Percentiles rank a stretch among this genome's conserved stretches.
These are phyloP conservation scores for Phocides pigmalion DNA, from an alignment of 1,140 invertebrate species.

Conservation along the genomic window DNA sequence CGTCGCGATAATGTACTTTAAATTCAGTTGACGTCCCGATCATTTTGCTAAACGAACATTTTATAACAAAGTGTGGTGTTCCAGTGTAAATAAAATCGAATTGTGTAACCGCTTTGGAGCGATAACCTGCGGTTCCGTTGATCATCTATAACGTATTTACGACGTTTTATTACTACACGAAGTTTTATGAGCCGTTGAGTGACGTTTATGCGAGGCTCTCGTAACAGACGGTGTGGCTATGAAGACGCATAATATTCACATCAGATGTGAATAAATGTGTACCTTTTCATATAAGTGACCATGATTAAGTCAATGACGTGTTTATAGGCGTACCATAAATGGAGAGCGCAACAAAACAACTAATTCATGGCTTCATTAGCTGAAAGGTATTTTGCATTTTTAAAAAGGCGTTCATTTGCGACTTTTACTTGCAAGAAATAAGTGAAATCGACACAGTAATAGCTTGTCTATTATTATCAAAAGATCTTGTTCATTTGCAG, in stretches of 20 bases:
- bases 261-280: slow-evolving; percentile 28
- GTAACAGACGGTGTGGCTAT: slow-evolving; percentile 35
- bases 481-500: too few relatives aligned
- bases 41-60: slow-evolving; percentile 37
- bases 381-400: slow-evolving; percentile 36
- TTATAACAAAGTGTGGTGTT: slow-evolving; percentile 7
- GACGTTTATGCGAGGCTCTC: slow-evolving; percentile 34
- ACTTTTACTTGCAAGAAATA: slow-evolving; percentile 2
- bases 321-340: slow-evolving; percentile 20
- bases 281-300: slow-evolving; percentile 33
- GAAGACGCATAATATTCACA: slow-evolving; percentile 34
- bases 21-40: slow-evolving; percentile 50
- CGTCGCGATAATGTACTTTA: slow-evolving; percentile 45
- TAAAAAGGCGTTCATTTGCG: slow-evolving; percentile 29
- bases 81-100: slow-evolving; percentile 45
- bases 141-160: slow-evolving; percentile 41
- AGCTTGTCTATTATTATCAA: too few relatives aligned
- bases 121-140: slow-evolving; percentile 44
- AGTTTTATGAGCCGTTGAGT: slow-evolving; percentile 39
- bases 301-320: slow-evolving; percentile 33
- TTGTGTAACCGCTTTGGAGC: slow-evolving; percentile 44
- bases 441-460: too few relatives aligned
- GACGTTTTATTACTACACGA: slow-evolving; percentile 37
- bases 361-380: slow-evolving; percentile 34
- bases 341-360: slow-evolving; percentile 23